phyloP scores from a whole-genome alignment of 1,140 invertebrate genomes.

The Pseudobourletiella spinata region DNA sequence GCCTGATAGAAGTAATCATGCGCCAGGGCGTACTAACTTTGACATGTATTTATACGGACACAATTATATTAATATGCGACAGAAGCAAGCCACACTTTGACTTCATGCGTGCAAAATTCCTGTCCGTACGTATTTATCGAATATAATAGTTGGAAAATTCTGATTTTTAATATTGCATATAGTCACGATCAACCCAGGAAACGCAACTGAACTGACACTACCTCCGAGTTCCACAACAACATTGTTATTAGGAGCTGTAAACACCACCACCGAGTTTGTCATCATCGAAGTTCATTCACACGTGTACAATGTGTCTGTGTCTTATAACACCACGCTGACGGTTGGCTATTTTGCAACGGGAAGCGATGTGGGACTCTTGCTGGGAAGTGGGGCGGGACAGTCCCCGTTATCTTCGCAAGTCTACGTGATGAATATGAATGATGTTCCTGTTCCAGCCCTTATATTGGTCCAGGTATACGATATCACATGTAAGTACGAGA shows the following conservation, averaged over 20 bases:
- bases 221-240: neutral
- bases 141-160: no score
- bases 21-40: no score
- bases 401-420: conserved; percentile 20
- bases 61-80: no score
- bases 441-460: conserved; percentile 42
- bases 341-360: conserved; percentile 44
- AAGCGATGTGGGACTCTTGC: conserved; percentile 54
- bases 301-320: conserved; percentile 51
- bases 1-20: no score
- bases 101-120: no score
- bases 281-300: conserved; percentile 59
- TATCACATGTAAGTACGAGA: conserved; percentile 47
- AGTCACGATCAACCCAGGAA: neutral
- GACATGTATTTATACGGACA: no score
- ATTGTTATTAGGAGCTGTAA: neutral
- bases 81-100: no score
- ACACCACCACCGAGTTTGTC: conserved; percentile 45
- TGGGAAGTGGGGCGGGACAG: conserved; percentile 31
- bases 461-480: conserved; percentile 49
- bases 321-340: conserved; percentile 42
- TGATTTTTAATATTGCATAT: no score
- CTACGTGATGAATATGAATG: conserved; percentile 43
- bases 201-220: neutral
- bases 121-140: no score